Percentiles rank a stretch among this genome's conserved stretches.
Evolutionary conservation across 2,113 vertebrate genomes (phyloP).

Genomic region (Camelus bactrianus): DNA sequence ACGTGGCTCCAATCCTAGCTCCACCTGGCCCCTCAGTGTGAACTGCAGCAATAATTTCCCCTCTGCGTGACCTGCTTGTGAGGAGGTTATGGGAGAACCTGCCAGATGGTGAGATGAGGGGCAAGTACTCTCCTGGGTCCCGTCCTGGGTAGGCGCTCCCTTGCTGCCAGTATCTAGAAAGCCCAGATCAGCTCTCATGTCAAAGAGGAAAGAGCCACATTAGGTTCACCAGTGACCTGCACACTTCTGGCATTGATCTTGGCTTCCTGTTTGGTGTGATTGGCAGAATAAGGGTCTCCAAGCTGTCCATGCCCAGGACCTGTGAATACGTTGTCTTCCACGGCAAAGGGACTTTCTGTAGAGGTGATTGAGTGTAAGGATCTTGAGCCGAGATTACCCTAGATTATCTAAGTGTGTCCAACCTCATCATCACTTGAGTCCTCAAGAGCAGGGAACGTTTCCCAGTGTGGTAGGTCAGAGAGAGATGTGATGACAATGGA

Average conservation of each 20-base stretch:
- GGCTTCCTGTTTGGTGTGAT: not conserved
- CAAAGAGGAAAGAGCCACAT: not conserved
- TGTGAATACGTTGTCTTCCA: not conserved
- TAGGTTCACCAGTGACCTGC: not conserved
- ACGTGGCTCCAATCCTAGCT: not conserved
- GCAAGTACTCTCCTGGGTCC: not conserved
- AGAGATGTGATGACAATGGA: not conserved
- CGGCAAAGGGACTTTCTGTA: not conserved
- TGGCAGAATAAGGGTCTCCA: not conserved
- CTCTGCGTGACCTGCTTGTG: not conserved
- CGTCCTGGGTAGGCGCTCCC: not conserved
- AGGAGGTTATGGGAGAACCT: not conserved
- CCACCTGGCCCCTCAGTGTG: not conserved
- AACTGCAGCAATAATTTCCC: not conserved
- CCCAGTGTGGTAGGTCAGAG: not conserved
- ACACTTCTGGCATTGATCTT: accelerated
- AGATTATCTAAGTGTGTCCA: not conserved
- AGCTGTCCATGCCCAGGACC: not conserved
- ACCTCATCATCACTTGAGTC: not conserved
- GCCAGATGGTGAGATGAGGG: too few species aligned
- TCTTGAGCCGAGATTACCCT: not conserved
- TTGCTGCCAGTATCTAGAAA: not conserved
- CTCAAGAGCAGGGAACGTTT: not conserved
- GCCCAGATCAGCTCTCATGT: not conserved
- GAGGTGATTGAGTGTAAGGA: not conserved